A percentile compares a stretch with the other conserved stretches of the same genome.
phyloP scores from a whole-genome alignment of 1,140 invertebrate genomes.

The Heliconius eleuchia region DNA sequence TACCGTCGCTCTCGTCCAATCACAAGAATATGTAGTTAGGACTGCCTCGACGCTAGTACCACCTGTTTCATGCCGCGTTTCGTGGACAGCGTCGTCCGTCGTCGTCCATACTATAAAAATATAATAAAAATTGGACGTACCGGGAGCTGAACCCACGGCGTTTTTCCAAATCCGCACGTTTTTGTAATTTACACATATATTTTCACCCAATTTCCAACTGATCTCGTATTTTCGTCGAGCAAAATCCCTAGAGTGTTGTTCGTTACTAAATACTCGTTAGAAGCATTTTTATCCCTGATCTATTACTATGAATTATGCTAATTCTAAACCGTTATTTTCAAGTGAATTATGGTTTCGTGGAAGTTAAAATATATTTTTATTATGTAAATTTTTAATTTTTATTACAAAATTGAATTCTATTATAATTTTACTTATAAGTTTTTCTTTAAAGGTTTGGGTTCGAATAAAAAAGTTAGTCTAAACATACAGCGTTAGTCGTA shows the following conservation, averaged over 20 bases:
- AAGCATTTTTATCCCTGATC: conserved; percentile 18
- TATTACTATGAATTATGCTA: conserved; percentile 22
- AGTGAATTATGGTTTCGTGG: background rate
- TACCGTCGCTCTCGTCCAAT: no score
- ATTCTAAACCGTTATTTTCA: background rate
- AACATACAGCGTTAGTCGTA: no score
- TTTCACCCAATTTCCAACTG: background rate
- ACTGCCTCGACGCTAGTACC: no score
- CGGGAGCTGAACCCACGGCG: no score
- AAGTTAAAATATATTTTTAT: background rate
- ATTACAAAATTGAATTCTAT: background rate
- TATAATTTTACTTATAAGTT: no score
- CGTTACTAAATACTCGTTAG: conserved; percentile 19
- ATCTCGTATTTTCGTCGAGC: conserved; percentile 16
- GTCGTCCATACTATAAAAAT: no score
- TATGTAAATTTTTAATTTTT: conserved; percentile 1
- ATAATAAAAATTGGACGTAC: no score
- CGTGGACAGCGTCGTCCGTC: no score
- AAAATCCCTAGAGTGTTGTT: conserved; percentile 1
- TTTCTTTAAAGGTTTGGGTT: no score
- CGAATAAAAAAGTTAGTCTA: no score
- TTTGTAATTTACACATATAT: background rate
- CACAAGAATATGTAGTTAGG: no score
- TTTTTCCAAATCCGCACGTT: background rate
- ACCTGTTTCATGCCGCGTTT: no score